Evolutionary conservation across 2,797 vertebrate genomes (phyloP).

Genomic region (Lophotriccus pileatus): DNA sequence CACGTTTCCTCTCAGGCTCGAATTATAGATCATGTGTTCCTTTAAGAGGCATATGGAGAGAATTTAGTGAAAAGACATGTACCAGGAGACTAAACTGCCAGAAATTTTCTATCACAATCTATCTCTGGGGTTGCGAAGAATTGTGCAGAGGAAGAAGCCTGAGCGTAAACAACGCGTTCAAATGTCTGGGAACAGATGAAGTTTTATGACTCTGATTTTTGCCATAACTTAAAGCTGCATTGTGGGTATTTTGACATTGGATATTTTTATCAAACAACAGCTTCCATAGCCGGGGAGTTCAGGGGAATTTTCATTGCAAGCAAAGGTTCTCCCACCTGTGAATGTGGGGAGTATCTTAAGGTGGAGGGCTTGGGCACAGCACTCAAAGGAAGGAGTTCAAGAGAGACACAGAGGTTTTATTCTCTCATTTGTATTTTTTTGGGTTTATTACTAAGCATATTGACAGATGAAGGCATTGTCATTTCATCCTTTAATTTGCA

Average conservation of each 20-base stretch:
- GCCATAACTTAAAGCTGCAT: background rate
- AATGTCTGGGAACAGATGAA: background rate
- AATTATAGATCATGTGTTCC: conserved; percentile 17
- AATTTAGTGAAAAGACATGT: conserved; percentile 26
- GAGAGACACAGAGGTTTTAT: background rate
- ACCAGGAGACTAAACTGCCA: conserved; percentile 8
- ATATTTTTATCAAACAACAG: background rate
- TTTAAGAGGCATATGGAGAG: background rate
- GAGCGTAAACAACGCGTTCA: conserved; percentile 1
- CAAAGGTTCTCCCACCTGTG: background rate
- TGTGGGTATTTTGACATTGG: background rate
- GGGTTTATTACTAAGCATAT: background rate
- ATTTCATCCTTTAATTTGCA: background rate
- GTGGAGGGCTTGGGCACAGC: background rate
- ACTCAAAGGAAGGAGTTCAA: background rate
- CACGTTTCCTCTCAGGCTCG: conserved; percentile 5
- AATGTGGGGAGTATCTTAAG: background rate
- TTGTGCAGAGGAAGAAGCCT: background rate
- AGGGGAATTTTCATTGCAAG: background rate
- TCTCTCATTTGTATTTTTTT: background rate
- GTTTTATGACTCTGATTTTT: conserved; percentile 7
- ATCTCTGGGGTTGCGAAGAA: background rate
- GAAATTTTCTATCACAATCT: conserved; percentile 11
- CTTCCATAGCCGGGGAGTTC: background rate
- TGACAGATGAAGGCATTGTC: background rate